Evolutionary conservation across 2,888 invertebrate genomes (phyloP).

Genomic region (Lepidocyrtinus sp.): DNA sequence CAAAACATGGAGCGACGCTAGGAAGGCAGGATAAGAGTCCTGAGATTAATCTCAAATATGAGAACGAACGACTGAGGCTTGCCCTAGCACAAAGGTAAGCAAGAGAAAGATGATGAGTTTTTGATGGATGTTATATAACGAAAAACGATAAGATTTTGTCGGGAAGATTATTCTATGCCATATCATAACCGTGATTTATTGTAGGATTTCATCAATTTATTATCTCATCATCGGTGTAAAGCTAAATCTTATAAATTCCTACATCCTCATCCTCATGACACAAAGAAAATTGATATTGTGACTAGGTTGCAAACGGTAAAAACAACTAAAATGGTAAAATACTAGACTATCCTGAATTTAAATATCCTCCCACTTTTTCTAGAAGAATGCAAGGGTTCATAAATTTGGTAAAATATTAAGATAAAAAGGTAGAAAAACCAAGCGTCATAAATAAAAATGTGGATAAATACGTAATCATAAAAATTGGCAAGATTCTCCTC

Average conservation of each 20-base stretch:
- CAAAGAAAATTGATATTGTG: too few relatives aligned
- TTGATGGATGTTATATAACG: neutral
- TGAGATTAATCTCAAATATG: slow-evolving; percentile 94
- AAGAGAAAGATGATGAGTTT: neutral
- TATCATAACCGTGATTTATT: too few relatives aligned
- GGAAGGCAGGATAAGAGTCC: slow-evolving; percentile 73
- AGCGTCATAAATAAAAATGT: neutral
- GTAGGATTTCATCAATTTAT: slow-evolving; percentile 10
- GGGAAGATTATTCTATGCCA: neutral
- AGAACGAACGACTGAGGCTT: slow-evolving; percentile 95
- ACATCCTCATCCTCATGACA: too few relatives aligned
- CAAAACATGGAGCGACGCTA: slow-evolving; percentile 76
- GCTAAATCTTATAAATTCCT: too few relatives aligned
- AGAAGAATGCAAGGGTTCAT: neutral
- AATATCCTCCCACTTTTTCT: too few relatives aligned
- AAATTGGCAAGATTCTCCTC: neutral
- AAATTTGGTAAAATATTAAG: too few relatives aligned
- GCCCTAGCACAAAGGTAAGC: slow-evolving; percentile 93
- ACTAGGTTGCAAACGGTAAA: too few relatives aligned
- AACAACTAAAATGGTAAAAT: too few relatives aligned
- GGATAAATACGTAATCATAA: slow-evolving; percentile 10
- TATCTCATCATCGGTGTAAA: neutral
- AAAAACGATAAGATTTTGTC: neutral
- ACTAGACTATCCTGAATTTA: too few relatives aligned
- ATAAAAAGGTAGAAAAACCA: neutral